Conservation (phyloP, 92 coral and sea anemone genomes). For the Pocillopora grandis region DNA sequence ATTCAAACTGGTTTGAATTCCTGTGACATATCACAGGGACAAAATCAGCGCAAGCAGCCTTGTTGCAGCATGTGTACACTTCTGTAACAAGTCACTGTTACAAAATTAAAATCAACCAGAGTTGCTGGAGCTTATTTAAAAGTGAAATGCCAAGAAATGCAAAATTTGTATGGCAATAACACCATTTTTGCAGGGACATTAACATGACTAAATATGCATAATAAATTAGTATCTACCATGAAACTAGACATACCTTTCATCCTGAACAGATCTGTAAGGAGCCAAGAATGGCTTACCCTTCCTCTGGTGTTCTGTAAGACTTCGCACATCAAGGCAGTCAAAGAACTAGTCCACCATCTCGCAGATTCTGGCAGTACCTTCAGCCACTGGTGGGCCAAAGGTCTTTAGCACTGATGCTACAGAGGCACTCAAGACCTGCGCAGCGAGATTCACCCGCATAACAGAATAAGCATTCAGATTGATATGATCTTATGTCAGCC, state of each 20-base stretch:
- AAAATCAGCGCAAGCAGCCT: too few species aligned
- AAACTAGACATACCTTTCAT: conserved; percentile 53
- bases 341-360: conserved; percentile 59
- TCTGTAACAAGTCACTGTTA: not conserved
- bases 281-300: conserved; percentile 70
- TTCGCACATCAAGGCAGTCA: conserved; percentile 66
- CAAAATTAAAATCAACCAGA: too few species aligned
- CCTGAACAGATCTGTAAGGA: conserved; percentile 66
- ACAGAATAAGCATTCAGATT: conserved; percentile 56
- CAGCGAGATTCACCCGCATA: conserved; percentile 69
- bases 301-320: conserved; percentile 62
- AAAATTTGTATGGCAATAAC: not conserved
- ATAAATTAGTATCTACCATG: conserved; percentile 21
- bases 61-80: too few species aligned
- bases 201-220: not conserved
- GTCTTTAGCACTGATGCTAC: conserved; percentile 53
- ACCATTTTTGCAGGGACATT: conserved; percentile 4
- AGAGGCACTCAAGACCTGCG: conserved; percentile 69
- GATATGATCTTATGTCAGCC: conserved; percentile 60
- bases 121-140: too few species aligned
- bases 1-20: too few species aligned
- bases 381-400: conserved; percentile 63
- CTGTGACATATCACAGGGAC: too few species aligned
- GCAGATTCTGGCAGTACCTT: conserved; percentile 56
- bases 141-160: too few species aligned